A percentile compares a stretch with the other conserved stretches of the same genome.
Conservation (phyloP, 1,140 invertebrate species). For the Acromyrmex heyeri region DNA sequence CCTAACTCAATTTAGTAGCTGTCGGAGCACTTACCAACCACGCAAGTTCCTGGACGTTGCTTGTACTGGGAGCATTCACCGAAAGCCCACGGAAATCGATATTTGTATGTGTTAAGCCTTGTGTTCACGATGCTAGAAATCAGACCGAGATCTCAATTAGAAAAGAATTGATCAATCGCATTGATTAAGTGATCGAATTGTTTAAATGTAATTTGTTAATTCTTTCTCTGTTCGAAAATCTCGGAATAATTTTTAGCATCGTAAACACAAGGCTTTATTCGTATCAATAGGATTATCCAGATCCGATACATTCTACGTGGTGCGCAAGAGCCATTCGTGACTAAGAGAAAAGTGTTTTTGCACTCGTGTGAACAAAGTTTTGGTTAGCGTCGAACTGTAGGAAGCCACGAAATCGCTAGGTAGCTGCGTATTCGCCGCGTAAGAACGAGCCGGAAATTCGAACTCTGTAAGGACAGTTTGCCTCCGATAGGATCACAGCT, state of each 20-base stretch:
- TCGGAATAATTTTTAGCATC: no score
- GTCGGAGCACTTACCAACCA: constrained; percentile 57
- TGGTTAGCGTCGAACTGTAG: not conserved
- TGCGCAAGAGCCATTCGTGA: not conserved
- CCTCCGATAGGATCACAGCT: constrained; percentile 16
- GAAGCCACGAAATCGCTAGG: constrained; percentile 40
- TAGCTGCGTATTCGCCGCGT: not conserved
- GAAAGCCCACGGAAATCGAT: constrained; percentile 57
- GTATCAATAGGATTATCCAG: not conserved
- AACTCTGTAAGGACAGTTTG: constrained; percentile 6
- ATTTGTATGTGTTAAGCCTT: constrained; percentile 4
- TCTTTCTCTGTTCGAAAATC: no score
- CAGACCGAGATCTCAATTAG: no score
- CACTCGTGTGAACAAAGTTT: constrained; percentile 15
- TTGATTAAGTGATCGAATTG: no score
- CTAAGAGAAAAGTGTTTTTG: constrained; percentile 60
- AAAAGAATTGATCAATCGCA: no score
- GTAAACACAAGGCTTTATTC: no score
- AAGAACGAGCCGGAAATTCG: not conserved
- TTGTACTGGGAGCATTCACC: constrained; percentile 30
- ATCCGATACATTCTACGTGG: not conserved
- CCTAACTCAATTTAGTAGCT: constrained; percentile 63
- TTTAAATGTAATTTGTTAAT: no score
- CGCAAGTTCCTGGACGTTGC: constrained; percentile 28
- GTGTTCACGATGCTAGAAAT: no score